Percentiles rank a stretch among this genome's conserved stretches.
phyloP scores from a whole-genome alignment of 2,797 vertebrate genomes.

The Sebastes elongatus region DNA sequence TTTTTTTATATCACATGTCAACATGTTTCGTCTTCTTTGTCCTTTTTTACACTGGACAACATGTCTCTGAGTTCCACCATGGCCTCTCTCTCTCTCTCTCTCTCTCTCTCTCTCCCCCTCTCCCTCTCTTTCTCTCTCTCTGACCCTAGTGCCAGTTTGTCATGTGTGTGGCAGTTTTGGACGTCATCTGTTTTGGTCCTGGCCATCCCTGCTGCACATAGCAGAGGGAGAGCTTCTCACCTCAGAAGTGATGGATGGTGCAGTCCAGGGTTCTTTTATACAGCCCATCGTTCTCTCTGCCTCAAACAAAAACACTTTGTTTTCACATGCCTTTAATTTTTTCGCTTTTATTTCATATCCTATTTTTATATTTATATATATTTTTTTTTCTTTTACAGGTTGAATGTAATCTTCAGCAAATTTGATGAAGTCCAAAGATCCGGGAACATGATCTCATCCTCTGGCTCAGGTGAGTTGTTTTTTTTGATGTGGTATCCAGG shows the following conservation, averaged over 20 bases:
- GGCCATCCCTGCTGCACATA: background rate
- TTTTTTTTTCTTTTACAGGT: slow-evolving; percentile 75
- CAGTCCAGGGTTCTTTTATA: background rate
- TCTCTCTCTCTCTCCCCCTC: background rate
- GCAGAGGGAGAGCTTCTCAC: slow-evolving; percentile 19
- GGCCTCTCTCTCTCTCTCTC: background rate
- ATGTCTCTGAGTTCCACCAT: background rate
- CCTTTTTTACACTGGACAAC: slow-evolving; percentile 6
- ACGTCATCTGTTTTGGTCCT: slow-evolving; percentile 33
- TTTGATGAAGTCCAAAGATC: slow-evolving; percentile 99
- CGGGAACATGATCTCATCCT: slow-evolving; percentile 93
- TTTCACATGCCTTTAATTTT: background rate
- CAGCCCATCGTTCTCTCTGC: background rate
- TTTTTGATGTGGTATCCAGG: rapidly evolving
- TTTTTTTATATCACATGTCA: background rate
- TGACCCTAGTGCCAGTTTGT: slow-evolving; percentile 21
- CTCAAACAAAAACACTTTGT: background rate
- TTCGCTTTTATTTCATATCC: background rate
- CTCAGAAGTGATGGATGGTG: slow-evolving; percentile 4
- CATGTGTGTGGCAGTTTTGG: slow-evolving; percentile 18
- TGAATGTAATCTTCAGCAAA: slow-evolving; percentile 99
- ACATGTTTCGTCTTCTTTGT: background rate
- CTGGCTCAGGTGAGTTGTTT: slow-evolving; percentile 86
- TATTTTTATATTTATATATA: too few relatives aligned
- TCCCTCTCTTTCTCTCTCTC: background rate